These are phyloP conservation scores for Xenentodon cancila DNA, from an alignment of 2,797 vertebrate genomes.

Conservation along the genomic window DNA sequence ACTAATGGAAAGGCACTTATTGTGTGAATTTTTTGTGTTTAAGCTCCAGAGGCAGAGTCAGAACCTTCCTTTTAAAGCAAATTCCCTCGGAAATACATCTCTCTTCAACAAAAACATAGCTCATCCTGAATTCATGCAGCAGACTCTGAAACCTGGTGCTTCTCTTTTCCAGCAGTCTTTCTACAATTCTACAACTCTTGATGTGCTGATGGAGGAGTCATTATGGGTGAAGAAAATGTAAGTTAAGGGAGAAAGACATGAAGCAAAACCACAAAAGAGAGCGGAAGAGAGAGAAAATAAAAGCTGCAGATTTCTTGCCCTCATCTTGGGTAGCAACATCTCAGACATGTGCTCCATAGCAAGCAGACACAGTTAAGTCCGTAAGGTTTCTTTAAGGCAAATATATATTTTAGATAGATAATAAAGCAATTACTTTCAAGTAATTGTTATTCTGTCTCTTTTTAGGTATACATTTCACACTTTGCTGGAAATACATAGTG, in stretches of 20 bases:
- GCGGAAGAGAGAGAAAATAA: slow-evolving; percentile 31
- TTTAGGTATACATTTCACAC: no score
- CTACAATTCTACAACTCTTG: slow-evolving; percentile 39
- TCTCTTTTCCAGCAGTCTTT: slow-evolving; percentile 18
- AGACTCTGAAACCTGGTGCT: no score
- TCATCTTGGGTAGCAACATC: slow-evolving; percentile 1
- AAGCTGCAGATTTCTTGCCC: slow-evolving; percentile 78
- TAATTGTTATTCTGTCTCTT: no score
- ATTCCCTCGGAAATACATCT: no score
- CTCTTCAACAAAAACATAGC: no score
- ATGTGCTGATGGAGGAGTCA: slow-evolving; percentile 56
- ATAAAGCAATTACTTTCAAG: no score
- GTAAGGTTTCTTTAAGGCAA: neutral
- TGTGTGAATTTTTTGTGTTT: no score
- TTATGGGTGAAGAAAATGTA: slow-evolving; percentile 16
- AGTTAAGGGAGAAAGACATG: slow-evolving; percentile 22
- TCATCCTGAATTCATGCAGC: neutral
- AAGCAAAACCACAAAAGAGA: neutral
- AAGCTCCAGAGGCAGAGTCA: no score
- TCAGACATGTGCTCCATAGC: neutral
- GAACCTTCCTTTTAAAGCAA: no score
- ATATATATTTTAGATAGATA: no score
- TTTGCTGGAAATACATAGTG: neutral
- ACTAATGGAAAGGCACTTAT: no score
- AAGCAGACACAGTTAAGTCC: neutral